Evolutionary conservation across 2,888 invertebrate genomes (phyloP).

Genomic region (Mantis religiosa): DNA sequence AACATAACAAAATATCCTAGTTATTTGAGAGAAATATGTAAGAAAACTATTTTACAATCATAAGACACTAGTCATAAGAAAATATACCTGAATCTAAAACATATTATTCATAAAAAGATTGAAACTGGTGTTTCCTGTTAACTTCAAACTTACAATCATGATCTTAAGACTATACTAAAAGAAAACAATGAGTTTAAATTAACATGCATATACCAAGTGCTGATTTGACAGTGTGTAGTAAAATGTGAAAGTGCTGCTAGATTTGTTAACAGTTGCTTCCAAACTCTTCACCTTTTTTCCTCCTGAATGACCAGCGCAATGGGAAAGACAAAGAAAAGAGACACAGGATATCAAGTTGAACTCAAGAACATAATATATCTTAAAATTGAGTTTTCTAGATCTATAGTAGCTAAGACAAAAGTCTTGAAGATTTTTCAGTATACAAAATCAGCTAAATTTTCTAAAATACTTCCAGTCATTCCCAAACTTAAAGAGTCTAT

Average conservation of each 20-base stretch:
- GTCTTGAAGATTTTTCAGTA: not conserved
- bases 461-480: not conserved
- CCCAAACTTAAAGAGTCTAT: not conserved
- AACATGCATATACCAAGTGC: conserved; percentile 16
- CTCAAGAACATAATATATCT: not conserved
- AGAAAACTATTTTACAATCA: too few species aligned
- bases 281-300: conserved; percentile 61
- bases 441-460: not conserved
- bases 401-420: not conserved
- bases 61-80: too few species aligned
- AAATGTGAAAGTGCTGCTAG: conserved; percentile 16
- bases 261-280: conserved; percentile 46
- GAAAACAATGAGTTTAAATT: not conserved
- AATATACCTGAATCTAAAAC: too few species aligned
- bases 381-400: not conserved
- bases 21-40: too few species aligned
- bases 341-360: not conserved
- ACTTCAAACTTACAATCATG: not conserved
- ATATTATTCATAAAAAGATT: too few species aligned
- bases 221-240: not conserved
- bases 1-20: too few species aligned
- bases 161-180: not conserved
- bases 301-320: conserved; percentile 42
- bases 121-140: too few species aligned
- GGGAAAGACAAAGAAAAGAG: conserved; percentile 23